A percentile compares a stretch with the other conserved stretches of the same genome.
Evolutionary conservation across 2,113 vertebrate genomes (phyloP).

Genomic region (Apodemus speciosus): DNA sequence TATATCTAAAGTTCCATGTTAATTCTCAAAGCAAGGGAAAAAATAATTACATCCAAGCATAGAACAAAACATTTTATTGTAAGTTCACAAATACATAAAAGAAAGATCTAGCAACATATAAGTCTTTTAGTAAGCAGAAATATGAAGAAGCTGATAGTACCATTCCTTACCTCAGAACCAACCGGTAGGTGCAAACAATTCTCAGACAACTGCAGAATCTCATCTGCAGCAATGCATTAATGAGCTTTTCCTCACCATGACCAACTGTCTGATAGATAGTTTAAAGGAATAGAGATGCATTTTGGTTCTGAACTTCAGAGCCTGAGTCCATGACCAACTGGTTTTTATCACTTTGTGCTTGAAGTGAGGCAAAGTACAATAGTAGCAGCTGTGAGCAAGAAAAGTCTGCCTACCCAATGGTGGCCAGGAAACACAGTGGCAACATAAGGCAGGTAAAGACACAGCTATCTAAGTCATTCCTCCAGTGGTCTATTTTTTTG

Average conservation of each 20-base stretch:
- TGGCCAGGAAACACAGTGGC: background rate
- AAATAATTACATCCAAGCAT: slow-evolving; percentile 84
- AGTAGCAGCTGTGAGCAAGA: background rate
- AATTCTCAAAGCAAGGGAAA: slow-evolving; percentile 86
- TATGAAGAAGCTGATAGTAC: slow-evolving; percentile 73
- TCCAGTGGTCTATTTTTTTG: background rate
- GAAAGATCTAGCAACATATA: slow-evolving; percentile 75
- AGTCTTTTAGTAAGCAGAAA: slow-evolving; percentile 71
- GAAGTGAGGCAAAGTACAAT: background rate
- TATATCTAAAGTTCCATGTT: slow-evolving; percentile 85
- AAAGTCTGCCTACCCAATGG: background rate
- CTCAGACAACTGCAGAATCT: slow-evolving; percentile 76
- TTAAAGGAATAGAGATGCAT: background rate
- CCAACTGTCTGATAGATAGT: background rate
- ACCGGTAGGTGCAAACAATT: slow-evolving; percentile 74
- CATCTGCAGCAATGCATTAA: slow-evolving; percentile 63
- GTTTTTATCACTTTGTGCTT: background rate
- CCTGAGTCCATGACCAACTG: background rate
- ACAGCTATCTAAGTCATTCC: background rate
- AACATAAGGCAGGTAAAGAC: background rate
- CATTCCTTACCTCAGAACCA: slow-evolving; percentile 75
- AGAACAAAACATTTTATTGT: slow-evolving; percentile 83
- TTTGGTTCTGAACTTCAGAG: background rate
- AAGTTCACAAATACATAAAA: slow-evolving; percentile 73
- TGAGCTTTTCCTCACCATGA: background rate